Percentiles rank a stretch among this genome's conserved stretches.
Conservation (phyloP, 2,113 vertebrate genomes). For the Tychaedon coryphoeus region DNA sequence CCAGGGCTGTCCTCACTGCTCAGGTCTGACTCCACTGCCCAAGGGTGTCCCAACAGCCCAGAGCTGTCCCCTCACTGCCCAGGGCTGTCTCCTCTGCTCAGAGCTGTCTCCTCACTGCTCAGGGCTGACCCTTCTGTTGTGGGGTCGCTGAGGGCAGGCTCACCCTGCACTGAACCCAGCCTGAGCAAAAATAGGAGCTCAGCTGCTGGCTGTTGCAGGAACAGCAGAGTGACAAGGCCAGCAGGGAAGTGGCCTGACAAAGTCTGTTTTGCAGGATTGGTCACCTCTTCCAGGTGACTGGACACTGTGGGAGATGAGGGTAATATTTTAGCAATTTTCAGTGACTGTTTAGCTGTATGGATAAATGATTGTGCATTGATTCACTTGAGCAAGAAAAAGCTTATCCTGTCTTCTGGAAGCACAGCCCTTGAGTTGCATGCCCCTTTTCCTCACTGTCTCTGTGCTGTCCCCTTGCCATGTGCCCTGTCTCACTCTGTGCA, state of each 20-base stretch:
- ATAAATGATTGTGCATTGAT: background rate
- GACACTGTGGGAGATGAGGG: no score
- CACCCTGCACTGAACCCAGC: background rate
- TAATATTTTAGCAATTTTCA: background rate
- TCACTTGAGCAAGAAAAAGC: background rate
- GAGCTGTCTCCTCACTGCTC: background rate
- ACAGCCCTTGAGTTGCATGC: background rate
- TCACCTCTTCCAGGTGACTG: background rate
- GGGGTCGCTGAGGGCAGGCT: background rate
- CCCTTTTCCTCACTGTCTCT: background rate
- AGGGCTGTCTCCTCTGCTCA: background rate
- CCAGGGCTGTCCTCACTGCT: background rate
- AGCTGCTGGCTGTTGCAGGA: background rate
- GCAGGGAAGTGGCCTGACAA: background rate
- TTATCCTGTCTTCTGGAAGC: background rate
- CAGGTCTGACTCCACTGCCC: no score
- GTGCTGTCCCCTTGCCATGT: fast-evolving
- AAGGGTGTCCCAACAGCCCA: no score
- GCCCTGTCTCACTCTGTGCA: background rate
- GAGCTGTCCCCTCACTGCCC: background rate
- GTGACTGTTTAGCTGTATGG: background rate
- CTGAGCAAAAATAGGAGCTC: background rate
- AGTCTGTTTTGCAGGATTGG: background rate
- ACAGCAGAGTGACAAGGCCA: background rate
- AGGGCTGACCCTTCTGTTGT: background rate